Conservation (phyloP, 2,888 invertebrate species). For the Drosophila ezoana region DNA sequence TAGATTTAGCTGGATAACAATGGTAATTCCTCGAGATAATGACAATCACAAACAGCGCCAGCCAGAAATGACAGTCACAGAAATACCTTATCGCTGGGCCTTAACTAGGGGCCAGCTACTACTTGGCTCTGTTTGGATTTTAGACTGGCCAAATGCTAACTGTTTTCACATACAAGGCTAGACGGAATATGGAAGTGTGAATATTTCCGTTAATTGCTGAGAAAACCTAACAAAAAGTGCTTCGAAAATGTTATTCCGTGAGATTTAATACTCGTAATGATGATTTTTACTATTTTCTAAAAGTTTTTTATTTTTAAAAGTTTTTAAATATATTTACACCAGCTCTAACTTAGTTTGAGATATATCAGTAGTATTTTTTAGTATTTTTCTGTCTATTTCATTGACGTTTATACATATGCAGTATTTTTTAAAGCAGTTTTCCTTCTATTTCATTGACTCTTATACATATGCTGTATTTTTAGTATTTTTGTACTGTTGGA, state of each 20-base stretch:
- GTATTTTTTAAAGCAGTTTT: no score
- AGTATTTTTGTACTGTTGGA: no score
- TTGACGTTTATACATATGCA: no score
- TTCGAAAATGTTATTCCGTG: background rate
- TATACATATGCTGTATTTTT: no score
- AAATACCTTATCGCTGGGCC: conserved; percentile 2
- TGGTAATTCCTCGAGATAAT: conserved; percentile 75
- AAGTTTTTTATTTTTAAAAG: background rate
- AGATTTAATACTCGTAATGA: background rate
- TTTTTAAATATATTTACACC: background rate
- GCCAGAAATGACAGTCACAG: background rate
- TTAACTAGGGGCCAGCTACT: background rate
- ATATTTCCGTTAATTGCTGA: background rate
- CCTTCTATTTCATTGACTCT: no score
- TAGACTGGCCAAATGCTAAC: background rate
- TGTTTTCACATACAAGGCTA: conserved; percentile 1
- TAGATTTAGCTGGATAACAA: conserved; percentile 72
- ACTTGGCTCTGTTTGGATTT: background rate
- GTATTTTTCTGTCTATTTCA: no score
- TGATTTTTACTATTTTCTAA: no score
- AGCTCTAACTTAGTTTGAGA: no score
- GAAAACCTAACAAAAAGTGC: background rate
- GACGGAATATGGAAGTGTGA: background rate
- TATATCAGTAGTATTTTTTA: no score
- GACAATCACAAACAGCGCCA: conserved; percentile 55